These are phyloP conservation scores for Cabera pusaria DNA, from an alignment of 2,888 invertebrate genomes.

Conservation along the genomic window DNA sequence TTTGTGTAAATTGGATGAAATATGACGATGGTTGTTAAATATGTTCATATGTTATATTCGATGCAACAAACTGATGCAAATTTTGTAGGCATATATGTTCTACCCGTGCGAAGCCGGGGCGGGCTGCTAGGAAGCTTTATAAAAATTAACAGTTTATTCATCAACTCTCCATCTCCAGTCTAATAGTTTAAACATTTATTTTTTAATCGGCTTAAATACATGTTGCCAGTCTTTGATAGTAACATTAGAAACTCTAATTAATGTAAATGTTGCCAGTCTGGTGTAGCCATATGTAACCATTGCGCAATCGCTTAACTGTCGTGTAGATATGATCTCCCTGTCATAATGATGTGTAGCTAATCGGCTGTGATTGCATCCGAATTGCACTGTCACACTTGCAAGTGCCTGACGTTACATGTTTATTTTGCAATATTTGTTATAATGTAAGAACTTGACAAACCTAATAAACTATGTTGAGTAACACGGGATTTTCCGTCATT, in stretches of 20 bases:
- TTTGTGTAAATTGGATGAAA: too few species aligned
- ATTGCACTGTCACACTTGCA: constrained; percentile 26
- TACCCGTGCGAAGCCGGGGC: too few species aligned
- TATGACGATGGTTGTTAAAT: too few species aligned
- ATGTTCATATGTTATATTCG: too few species aligned
- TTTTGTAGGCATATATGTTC: too few species aligned
- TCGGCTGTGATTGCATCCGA: constrained; percentile 31
- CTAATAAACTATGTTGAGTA: constrained; percentile 2
- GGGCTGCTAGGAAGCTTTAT: too few species aligned
- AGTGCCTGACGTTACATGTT: constrained; percentile 23
- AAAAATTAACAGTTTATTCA: too few species aligned
- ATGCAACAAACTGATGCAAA: too few species aligned
- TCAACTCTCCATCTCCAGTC: too few species aligned
- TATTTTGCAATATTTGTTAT: constrained; percentile 29
- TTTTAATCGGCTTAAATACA: too few species aligned
- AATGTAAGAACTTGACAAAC: constrained; percentile 7
- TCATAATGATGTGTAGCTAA: constrained; percentile 35
- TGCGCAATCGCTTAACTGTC: constrained; percentile 20
- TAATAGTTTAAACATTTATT: too few species aligned
- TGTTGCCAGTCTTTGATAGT: too few species aligned
- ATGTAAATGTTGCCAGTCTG: constrained; percentile 18
- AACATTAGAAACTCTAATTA: constrained; percentile 27
- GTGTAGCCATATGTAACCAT: constrained; percentile 23
- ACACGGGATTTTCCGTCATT: constrained; percentile 3
- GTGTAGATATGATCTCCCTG: constrained; percentile 27